Evolutionary conservation across 2,113 vertebrate species (phyloP), one percentile per base, ranked within the genome.

Genomic region (Silurus glanis): DNA sequence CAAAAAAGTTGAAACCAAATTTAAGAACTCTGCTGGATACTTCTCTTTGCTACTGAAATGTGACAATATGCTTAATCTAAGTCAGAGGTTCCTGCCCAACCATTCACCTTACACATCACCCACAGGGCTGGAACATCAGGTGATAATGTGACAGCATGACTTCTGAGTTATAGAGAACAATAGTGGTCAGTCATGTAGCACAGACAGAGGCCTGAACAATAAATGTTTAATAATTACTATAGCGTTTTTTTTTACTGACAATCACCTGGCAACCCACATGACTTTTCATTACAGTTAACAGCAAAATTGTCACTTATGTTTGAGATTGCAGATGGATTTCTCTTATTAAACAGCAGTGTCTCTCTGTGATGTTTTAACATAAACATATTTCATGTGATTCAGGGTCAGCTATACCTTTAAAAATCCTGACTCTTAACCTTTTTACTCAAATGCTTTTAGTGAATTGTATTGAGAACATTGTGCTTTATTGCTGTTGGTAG

Each of bases 141-240:
- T 85, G 83, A 85, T 76, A 72, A 47, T 45, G 66, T 72, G 37
- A n/a, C 69, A 62, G 69, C 56, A 76, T 62, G 83, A 76, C 19
- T 21, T 23, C 61, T 47, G 13, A 21, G 62, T 17, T 37, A n/a
- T 45, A 74, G 53, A 75, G 45, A 45, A 62, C 58, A 83, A 83
- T 55, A 62, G 14, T 37, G 69, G 21, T 8, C 45, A 61, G 56
- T 84, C 19, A 78, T 23, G 28, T 14, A 56, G 12, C 2, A 19
- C 28, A 45, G 47, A 61, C 56, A 71, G 14, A 59, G 5, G 72
- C 45, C 8, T 47, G 67, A n/a, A 19, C 16, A 83, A 58, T 72
- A 59, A 72, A 23, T 16, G 13, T 17, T 71, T 45, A 58, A 37
- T 79, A 28, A 10, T 17, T 66, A 53, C 37, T 28, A 23, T 10